Base-by-base conservation (phyloP, 2,888 invertebrate genomes). In the Corbicula japonica region DNA sequence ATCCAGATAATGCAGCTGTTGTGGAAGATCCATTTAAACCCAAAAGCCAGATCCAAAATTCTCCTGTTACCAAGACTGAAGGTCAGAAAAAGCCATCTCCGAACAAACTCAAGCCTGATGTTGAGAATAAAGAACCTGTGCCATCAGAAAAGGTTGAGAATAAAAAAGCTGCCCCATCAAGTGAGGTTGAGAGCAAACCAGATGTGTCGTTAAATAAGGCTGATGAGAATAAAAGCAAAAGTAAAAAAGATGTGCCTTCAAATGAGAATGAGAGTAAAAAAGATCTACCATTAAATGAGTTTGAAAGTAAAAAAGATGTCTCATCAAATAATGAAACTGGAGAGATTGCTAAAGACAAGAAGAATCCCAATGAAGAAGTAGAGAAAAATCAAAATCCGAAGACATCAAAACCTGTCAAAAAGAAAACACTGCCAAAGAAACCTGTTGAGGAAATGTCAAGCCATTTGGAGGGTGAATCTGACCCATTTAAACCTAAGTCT, bases 21-120 rank as follows among this genome's bases (percentile, higher is more conserved):
- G 28, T 38, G 35, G 21, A 35, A 38, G 41, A 60, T 23, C 15
- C 15, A 28, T 1, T 54, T 54, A 71, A 63, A 69, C 54, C 76
- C 1, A 69, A 48, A 48, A 69, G 28, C 12, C 82, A 82, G 44
- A 75, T 78, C n/a, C 34, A 23, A 26, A 75, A 76, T 69, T 80
- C 83, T 18, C 81, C 85, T 50, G 44, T 52, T 12, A 30, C 26
- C 6, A 61, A 62, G 6, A 35, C 41, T n/a, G 10, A 18, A 15
- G n/a, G n/a, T n/a, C n/a, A n/a, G n/a, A 30, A 28, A 48, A n/a
- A n/a, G n/a, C n/a, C n/a, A n/a, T n/a, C n/a, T n/a, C n/a, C n/a
- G n/a, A n/a, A n/a, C n/a, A n/a, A n/a, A n/a, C n/a, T n/a, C 8
- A 21, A 26, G 52, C 21, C 18, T 44, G 30, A 48, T 8, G 0